These are phyloP conservation scores for Thalpophila matura DNA, from an alignment of 2,888 invertebrate genomes.

Conservation along the genomic window DNA sequence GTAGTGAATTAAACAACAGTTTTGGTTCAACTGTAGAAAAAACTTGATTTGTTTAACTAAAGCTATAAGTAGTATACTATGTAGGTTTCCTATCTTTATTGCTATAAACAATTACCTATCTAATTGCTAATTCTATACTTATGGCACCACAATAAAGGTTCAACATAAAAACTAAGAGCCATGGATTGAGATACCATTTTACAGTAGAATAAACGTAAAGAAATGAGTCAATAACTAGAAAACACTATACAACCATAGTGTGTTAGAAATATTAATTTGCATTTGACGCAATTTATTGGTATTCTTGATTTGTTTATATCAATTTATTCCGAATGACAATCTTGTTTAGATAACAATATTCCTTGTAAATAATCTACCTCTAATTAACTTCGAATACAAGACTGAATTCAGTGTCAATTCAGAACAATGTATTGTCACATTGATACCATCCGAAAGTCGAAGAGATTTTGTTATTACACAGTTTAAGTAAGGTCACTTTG, in stretches of 20 bases:
- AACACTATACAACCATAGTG: conserved; percentile 19
- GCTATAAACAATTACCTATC: conserved; percentile 10
- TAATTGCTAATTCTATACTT: conserved; percentile 18
- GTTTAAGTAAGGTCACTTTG: conserved; percentile 24
- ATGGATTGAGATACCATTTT: conserved; percentile 38
- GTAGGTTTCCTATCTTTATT: conserved; percentile 29
- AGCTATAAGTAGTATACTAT: conserved; percentile 15
- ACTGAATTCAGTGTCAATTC: conserved; percentile 91
- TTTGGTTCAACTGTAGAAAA: conserved; percentile 34
- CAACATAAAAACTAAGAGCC: conserved; percentile 17
- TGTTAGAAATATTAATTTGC: conserved; percentile 24
- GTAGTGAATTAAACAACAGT: conserved; percentile 34
- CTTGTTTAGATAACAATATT: conserved; percentile 58
- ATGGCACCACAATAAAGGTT: conserved; percentile 31
- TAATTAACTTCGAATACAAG: conserved; percentile 84
- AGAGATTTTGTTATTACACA: conserved; percentile 48
- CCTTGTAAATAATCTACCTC: conserved; percentile 86
- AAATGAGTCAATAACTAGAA: conserved; percentile 30
- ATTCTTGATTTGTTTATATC: conserved; percentile 25
- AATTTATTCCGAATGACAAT: conserved; percentile 42
- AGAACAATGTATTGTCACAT: conserved; percentile 71
- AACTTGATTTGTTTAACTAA: conserved; percentile 19
- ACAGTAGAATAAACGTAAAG: conserved; percentile 31
- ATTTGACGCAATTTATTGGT: conserved; percentile 31
- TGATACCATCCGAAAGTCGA: conserved; percentile 64